phyloP scores from a whole-genome alignment of 2,888 invertebrate species.

The Stenurella melanura region DNA sequence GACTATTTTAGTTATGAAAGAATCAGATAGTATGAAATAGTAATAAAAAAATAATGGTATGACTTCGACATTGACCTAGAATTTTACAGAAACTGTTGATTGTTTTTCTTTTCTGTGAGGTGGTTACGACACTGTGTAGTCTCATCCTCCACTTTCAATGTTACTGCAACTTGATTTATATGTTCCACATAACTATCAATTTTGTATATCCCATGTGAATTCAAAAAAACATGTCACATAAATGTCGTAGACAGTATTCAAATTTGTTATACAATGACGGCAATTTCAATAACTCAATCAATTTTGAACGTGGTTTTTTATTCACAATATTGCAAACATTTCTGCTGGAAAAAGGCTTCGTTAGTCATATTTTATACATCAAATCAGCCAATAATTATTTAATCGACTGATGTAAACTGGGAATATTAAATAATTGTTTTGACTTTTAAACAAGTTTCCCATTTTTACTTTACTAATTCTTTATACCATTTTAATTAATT shows the following conservation, averaged over 20 bases:
- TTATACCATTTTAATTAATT: too few relatives aligned
- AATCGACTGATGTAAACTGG: neutral
- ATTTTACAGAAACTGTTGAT: neutral
- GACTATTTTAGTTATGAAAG: neutral
- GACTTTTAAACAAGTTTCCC: too few relatives aligned
- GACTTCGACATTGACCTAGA: neutral
- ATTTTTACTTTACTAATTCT: too few relatives aligned
- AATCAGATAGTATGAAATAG: neutral
- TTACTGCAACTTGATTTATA: neutral
- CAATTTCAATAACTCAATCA: neutral
- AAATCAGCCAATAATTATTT: neutral
- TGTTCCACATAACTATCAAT: neutral
- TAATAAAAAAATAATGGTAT: too few relatives aligned
- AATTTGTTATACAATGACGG: constrained; percentile 24
- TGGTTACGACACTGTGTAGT: neutral
- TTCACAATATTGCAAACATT: neutral
- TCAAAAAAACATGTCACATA: constrained; percentile 42
- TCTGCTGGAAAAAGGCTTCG: neutral
- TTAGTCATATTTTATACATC: neutral
- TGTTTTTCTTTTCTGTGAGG: neutral
- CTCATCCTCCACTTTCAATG: neutral
- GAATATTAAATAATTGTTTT: neutral
- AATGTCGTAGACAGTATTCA: constrained; percentile 45
- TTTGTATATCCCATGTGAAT: neutral
- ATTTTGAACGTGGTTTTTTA: neutral